These are phyloP conservation scores for Caenorhabditis sp. DNA, from an alignment of 2,888 invertebrate species.

Conservation along the genomic window DNA sequence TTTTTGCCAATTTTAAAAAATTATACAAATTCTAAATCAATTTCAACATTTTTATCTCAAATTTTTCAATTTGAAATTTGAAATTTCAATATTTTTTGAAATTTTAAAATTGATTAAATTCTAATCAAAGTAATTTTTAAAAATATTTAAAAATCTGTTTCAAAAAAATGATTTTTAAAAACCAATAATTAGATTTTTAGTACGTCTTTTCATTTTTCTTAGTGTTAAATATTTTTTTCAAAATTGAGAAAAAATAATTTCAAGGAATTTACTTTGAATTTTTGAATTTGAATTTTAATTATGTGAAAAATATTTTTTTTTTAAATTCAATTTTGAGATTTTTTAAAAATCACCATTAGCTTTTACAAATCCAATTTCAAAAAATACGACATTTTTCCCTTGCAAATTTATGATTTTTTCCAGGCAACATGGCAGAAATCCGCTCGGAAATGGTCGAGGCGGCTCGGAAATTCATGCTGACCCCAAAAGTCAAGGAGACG, in stretches of 20 bases:
- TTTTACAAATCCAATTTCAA: not conserved
- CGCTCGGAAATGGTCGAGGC: slow-evolving; percentile 79
- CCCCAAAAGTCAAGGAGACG: slow-evolving; percentile 78
- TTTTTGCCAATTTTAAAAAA: too few relatives aligned
- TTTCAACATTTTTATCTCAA: not conserved
- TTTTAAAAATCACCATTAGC: too few relatives aligned
- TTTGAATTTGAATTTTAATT: not conserved
- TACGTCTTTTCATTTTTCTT: too few relatives aligned
- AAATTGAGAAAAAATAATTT: too few relatives aligned
- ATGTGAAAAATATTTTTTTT: not conserved
- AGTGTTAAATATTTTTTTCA: too few relatives aligned
- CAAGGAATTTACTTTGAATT: too few relatives aligned
- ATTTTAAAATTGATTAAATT: too few relatives aligned
- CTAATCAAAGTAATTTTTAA: too few relatives aligned
- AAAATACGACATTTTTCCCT: not conserved
- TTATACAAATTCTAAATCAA: not conserved
- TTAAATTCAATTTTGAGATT: not conserved
- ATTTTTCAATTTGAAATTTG: too few relatives aligned
- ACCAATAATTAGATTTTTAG: too few relatives aligned
- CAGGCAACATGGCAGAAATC: slow-evolving; percentile 29
- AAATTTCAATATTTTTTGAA: slow-evolving; percentile 1
- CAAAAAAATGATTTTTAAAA: not conserved
- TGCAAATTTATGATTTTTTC: not conserved
- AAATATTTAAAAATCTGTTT: too few relatives aligned
- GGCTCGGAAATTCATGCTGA: slow-evolving; percentile 79